A percentile compares a stretch with the other conserved stretches of the same genome.
Conservation (phyloP, 2,113 vertebrate species). For the Tachycineta bicolor region DNA sequence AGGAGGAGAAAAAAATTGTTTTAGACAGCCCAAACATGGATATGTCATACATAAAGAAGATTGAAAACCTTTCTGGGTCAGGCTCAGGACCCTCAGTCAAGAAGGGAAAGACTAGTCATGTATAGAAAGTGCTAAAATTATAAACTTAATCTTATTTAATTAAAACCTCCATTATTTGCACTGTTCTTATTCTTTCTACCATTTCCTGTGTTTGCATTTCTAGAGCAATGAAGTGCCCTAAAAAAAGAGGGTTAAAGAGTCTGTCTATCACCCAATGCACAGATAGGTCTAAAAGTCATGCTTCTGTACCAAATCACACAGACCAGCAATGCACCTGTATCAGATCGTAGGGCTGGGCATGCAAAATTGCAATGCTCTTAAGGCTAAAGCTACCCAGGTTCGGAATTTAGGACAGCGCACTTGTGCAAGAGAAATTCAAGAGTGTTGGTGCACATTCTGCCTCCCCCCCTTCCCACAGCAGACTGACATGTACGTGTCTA, state of each 20-base stretch:
- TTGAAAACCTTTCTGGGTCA: not conserved
- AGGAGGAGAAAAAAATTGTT: not conserved
- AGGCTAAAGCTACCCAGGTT: not conserved
- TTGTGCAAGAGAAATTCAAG: not conserved
- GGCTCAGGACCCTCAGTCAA: not conserved
- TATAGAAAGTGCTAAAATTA: not conserved
- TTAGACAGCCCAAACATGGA: not conserved
- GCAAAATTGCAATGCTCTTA: not conserved
- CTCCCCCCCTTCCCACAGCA: not conserved
- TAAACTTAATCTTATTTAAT: constrained; percentile 22
- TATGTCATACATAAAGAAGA: not conserved
- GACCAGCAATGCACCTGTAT: not conserved
- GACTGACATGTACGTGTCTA: rapidly evolving
- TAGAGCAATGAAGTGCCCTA: not conserved
- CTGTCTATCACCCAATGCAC: not conserved
- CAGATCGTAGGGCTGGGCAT: not conserved
- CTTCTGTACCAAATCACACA: not conserved
- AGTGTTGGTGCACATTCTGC: not conserved
- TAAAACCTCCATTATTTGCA: constrained; percentile 28
- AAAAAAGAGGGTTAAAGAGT: not conserved
- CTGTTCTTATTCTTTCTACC: not conserved
- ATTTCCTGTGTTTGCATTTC: constrained; percentile 1
- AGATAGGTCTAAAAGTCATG: not conserved
- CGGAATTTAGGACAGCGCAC: not conserved
- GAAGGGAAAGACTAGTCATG: not conserved